These are phyloP conservation scores for Fulica atra DNA, from an alignment of 2,113 vertebrate species.

Conservation along the genomic window DNA sequence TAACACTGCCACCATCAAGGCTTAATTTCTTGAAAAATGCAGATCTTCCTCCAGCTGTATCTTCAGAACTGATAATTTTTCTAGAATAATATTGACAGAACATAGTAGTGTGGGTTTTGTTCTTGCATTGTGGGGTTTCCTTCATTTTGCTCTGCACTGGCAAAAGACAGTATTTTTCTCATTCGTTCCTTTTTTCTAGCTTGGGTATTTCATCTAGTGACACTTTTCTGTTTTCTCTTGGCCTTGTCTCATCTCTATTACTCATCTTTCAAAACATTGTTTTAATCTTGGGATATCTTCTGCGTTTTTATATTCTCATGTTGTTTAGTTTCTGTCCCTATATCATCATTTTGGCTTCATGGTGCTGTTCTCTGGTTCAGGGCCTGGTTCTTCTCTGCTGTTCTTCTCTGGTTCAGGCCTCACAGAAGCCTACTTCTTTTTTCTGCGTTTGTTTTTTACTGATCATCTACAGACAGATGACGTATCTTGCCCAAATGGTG, in stretches of 20 bases:
- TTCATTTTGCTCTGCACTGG: neutral
- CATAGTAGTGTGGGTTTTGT: neutral
- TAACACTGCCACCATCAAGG: neutral
- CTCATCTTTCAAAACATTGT: neutral
- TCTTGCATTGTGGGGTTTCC: neutral
- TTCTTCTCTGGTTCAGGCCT: neutral
- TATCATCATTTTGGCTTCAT: neutral
- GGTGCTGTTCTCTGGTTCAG: neutral
- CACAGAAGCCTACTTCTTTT: neutral
- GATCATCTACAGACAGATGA: neutral
- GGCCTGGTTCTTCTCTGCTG: too few relatives aligned
- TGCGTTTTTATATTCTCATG: neutral
- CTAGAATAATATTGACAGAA: neutral
- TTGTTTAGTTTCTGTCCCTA: neutral
- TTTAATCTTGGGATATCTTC: neutral
- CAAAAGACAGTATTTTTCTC: neutral
- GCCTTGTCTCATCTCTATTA: neutral
- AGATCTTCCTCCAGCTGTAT: neutral
- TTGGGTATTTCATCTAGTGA: neutral
- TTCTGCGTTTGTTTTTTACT: neutral
- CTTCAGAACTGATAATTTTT: neutral
- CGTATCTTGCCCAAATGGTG: neutral
- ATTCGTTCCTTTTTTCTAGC: neutral
- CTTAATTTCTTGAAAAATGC: neutral
- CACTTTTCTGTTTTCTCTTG: neutral